Evolutionary conservation across 2,888 invertebrate species (phyloP).

Genomic region (Cataglyphis rosenhaueri): DNA sequence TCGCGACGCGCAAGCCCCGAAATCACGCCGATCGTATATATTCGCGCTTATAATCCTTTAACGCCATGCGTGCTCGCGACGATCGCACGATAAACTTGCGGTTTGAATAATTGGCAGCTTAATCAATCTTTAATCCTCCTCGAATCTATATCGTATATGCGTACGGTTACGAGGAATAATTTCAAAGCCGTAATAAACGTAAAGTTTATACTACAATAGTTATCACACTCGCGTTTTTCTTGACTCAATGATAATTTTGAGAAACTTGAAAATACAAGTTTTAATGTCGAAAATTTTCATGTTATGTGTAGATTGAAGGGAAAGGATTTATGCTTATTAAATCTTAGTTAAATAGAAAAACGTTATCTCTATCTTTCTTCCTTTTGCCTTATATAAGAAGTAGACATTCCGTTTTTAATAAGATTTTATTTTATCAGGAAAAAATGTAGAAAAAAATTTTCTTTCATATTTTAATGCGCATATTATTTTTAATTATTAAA

Average conservation of each 20-base stretch:
- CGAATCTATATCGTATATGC: neutral
- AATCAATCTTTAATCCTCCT: neutral
- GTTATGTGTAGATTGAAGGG: neutral
- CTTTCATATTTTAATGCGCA: neutral
- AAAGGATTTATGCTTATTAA: neutral
- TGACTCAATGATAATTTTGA: neutral
- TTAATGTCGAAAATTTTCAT: neutral
- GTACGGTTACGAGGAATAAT: neutral
- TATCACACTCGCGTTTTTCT: neutral
- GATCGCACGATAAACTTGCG: neutral
- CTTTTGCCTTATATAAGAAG: neutral
- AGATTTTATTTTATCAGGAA: neutral
- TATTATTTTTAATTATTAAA: slow-evolving; percentile 1
- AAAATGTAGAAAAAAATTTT: neutral
- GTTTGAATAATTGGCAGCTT: slow-evolving; percentile 6
- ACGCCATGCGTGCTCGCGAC: slow-evolving; percentile 2
- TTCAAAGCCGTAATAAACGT: neutral
- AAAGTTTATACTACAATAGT: neutral
- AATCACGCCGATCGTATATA: slow-evolving; percentile 57
- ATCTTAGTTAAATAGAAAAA: neutral
- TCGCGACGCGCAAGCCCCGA: slow-evolving; percentile 71
- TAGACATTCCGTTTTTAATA: neutral
- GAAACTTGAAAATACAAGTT: neutral
- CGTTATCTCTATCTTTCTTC: neutral
- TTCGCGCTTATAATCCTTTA: slow-evolving; percentile 38